These are phyloP conservation scores for Sesamia inferens DNA, from an alignment of 2,888 invertebrate genomes.

Conservation along the genomic window DNA sequence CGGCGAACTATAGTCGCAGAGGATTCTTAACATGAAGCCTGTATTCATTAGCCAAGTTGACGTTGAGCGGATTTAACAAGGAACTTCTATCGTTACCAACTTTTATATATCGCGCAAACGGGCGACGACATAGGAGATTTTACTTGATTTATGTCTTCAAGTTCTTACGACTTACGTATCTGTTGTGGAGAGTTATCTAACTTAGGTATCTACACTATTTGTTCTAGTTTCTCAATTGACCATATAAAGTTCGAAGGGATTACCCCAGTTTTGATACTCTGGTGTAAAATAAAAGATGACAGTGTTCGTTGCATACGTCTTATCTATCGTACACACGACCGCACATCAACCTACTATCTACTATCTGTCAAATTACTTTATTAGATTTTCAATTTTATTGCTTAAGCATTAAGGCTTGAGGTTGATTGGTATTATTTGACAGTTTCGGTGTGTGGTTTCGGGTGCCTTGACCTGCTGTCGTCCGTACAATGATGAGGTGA, in stretches of 20 bases:
- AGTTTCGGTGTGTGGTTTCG: too few relatives aligned
- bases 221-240: conserved; percentile 37
- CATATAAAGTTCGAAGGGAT: conserved; percentile 25
- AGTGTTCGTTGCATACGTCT: neutral
- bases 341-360: too few relatives aligned
- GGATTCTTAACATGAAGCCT: conserved; percentile 52
- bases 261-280: neutral
- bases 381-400: too few relatives aligned
- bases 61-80: conserved; percentile 74
- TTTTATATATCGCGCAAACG: conserved; percentile 80
- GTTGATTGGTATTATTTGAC: too few relatives aligned
- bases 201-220: conserved; percentile 12
- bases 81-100: conserved; percentile 84
- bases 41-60: conserved; percentile 74
- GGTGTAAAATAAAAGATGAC: neutral
- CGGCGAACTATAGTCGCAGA: neutral
- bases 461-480: too few relatives aligned
- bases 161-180: conserved; percentile 56
- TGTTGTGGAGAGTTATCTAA: conserved; percentile 30
- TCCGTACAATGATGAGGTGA: too few relatives aligned
- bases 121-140: conserved; percentile 74
- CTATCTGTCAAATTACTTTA: too few relatives aligned
- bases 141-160: conserved; percentile 76
- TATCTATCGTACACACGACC: too few relatives aligned
- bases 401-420: too few relatives aligned